Evolutionary conservation across 1,140 invertebrate genomes (phyloP).

Genomic region (Ruditapes philippinarum): DNA sequence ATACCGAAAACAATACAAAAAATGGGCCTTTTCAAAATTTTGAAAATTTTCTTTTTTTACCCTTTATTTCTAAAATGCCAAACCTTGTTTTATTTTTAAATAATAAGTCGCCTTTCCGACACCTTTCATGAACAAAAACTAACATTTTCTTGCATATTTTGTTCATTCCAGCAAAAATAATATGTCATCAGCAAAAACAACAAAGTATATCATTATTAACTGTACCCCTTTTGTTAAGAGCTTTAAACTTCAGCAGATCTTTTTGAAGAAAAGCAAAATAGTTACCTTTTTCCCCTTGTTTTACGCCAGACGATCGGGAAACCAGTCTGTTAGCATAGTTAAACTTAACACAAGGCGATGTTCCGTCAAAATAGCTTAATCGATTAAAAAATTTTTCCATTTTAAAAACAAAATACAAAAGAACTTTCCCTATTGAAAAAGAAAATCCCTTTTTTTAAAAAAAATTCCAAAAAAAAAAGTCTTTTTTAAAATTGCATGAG

Average conservation of each 20-base stretch:
- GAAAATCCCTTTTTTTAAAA: neutral
- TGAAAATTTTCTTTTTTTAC: neutral
- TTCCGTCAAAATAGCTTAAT: neutral
- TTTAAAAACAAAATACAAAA: neutral
- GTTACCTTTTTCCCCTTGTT: neutral
- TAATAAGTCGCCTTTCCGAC: neutral
- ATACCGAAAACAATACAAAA: neutral
- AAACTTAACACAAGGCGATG: neutral
- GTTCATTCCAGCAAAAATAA: neutral
- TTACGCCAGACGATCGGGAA: neutral
- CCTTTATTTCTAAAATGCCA: neutral
- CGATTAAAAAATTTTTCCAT: neutral
- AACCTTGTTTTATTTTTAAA: neutral
- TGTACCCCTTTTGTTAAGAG: neutral
- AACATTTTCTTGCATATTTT: slow-evolving; percentile 1
- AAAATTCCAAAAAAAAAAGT: neutral
- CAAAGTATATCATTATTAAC: neutral
- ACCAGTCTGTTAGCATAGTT: neutral
- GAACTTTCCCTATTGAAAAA: neutral
- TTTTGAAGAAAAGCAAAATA: neutral
- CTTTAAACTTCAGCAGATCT: neutral
- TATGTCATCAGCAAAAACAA: neutral
- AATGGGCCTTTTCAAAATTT: neutral
- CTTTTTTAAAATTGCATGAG: neutral
- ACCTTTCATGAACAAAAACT: neutral